Evolutionary conservation across 1,140 invertebrate species (phyloP).

Genomic region (Hydropsyche tenuis): DNA sequence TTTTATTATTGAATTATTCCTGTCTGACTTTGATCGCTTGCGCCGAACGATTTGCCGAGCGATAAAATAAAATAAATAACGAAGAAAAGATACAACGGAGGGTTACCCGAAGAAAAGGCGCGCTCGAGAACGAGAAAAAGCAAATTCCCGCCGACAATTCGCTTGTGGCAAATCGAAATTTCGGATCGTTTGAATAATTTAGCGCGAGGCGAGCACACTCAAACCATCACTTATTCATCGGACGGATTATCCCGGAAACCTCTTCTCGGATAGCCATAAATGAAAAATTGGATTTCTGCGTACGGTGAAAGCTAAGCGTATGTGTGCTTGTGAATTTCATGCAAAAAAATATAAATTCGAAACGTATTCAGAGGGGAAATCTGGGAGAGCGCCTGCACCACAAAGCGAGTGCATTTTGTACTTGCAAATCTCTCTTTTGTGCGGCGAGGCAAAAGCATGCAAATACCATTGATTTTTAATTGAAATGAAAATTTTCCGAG

Average conservation of each 20-base stretch:
- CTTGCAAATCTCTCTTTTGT: slow-evolving; percentile 13
- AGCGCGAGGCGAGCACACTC: not conserved
- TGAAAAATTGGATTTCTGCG: slow-evolving; percentile 7
- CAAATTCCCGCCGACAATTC: not conserved
- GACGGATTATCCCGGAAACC: slow-evolving; percentile 7
- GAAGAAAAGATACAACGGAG: too few species aligned
- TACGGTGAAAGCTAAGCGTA: not conserved
- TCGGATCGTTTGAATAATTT: slow-evolving; percentile 24
- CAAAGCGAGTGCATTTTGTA: slow-evolving; percentile 2
- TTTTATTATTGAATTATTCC: too few species aligned
- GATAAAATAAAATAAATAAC: too few species aligned
- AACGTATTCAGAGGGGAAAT: not conserved
- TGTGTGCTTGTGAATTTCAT: too few species aligned
- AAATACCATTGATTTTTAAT: not conserved
- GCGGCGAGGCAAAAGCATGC: not conserved
- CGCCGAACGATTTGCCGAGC: too few species aligned
- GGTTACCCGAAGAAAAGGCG: too few species aligned
- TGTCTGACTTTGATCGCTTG: too few species aligned
- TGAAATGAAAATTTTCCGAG: too few species aligned
- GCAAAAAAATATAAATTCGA: not conserved
- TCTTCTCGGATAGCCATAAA: slow-evolving; percentile 1
- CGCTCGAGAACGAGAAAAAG: too few species aligned
- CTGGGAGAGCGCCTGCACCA: not conserved
- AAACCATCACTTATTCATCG: slow-evolving; percentile 21
- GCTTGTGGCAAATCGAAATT: slow-evolving; percentile 24